phyloP scores from a whole-genome alignment of 2,113 vertebrate genomes.

The Gadus chalcogrammus region DNA sequence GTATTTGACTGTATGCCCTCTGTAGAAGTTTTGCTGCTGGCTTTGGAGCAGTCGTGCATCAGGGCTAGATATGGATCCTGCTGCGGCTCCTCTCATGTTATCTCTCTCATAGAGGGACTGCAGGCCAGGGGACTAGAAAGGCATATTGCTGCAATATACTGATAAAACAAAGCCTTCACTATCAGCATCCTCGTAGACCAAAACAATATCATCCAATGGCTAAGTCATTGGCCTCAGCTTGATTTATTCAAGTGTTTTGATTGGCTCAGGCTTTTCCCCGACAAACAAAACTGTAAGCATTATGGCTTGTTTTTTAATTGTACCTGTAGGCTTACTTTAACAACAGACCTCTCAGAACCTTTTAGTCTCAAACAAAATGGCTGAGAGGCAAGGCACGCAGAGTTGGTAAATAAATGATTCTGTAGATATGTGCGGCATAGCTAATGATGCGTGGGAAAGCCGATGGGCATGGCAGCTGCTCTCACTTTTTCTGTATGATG shows the following conservation, averaged over 20 bases:
- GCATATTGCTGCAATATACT: slow-evolving; percentile 17
- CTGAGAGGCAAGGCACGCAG: slow-evolving; percentile 32
- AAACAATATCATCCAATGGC: background rate
- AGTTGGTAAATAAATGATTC: slow-evolving; percentile 57
- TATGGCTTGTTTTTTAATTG: too few species aligned
- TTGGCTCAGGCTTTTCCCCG: too few species aligned
- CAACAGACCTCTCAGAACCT: background rate
- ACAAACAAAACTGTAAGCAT: too few species aligned
- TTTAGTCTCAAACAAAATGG: slow-evolving; percentile 6
- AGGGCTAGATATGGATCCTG: slow-evolving; percentile 29
- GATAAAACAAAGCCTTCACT: background rate
- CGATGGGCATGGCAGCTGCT: slow-evolving; percentile 42
- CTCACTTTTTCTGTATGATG: background rate
- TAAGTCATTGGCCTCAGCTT: too few species aligned
- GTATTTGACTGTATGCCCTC: slow-evolving; percentile 13
- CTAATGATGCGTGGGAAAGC: slow-evolving; percentile 52
- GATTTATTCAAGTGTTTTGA: too few species aligned
- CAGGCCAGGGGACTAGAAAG: slow-evolving; percentile 7
- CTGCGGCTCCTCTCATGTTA: slow-evolving; percentile 23
- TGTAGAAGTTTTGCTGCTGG: slow-evolving; percentile 18
- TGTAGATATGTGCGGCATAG: slow-evolving; percentile 55
- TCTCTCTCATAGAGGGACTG: slow-evolving; percentile 25
- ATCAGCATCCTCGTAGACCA: background rate
- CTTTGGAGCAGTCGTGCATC: slow-evolving; percentile 5
- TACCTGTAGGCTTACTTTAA: too few species aligned